phyloP scores from a whole-genome alignment of 2,797 vertebrate genomes.

The Xerus rutilus region DNA sequence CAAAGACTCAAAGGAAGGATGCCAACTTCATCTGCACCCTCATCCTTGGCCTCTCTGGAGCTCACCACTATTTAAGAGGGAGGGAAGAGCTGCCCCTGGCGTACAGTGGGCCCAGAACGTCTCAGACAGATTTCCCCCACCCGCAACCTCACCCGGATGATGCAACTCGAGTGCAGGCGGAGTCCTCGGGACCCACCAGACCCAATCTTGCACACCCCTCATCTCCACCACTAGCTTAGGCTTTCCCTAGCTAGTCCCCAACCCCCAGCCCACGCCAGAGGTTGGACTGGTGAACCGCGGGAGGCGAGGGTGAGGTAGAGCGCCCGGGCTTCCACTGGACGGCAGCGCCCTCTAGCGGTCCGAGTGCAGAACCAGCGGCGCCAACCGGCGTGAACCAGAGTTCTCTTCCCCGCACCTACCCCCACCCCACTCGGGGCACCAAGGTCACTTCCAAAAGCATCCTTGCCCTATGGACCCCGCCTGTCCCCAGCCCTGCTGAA shows the following conservation, averaged over 20 bases:
- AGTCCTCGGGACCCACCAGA: background rate
- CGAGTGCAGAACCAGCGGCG: background rate
- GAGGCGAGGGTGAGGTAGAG: rapidly evolving
- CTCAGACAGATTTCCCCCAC: background rate
- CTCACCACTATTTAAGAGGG: background rate
- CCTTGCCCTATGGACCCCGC: background rate
- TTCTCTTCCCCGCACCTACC: background rate
- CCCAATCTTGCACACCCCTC: background rate
- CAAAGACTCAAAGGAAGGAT: background rate
- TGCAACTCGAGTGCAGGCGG: background rate
- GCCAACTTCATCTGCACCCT: background rate
- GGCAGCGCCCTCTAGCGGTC: conserved; percentile 64
- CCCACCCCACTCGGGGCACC: background rate
- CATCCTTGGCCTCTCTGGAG: background rate
- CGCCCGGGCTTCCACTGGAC: background rate
- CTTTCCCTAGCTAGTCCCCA: background rate
- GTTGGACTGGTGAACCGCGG: rapidly evolving
- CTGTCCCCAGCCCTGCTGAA: background rate
- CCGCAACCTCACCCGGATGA: background rate
- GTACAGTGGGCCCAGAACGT: background rate
- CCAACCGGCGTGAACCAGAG: rapidly evolving
- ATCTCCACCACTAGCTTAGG: background rate
- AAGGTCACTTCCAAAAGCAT: background rate
- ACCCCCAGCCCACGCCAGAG: rapidly evolving
- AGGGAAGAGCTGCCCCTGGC: background rate